Evolutionary conservation across 1,140 invertebrate species (phyloP).

Genomic region (Pygmarrhopalites habei): DNA sequence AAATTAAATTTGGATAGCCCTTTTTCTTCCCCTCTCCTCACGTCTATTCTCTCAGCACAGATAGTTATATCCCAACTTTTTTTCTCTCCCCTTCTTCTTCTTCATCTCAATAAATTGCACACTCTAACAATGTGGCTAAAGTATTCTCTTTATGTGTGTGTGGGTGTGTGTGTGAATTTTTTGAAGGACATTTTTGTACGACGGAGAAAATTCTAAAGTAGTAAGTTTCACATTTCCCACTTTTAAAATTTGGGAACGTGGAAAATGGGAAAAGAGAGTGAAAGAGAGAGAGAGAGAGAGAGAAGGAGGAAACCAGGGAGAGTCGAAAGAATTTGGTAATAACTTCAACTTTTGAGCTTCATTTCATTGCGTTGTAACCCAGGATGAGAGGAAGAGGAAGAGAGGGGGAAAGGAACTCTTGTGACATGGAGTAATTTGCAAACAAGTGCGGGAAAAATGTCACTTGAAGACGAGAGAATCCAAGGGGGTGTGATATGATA

Average conservation of each 20-base stretch:
- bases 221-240: not conserved
- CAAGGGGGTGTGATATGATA: too few relatives aligned
- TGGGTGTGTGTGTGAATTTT: not conserved
- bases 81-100: too few relatives aligned
- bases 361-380: too few relatives aligned
- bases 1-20: too few relatives aligned
- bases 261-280: slow-evolving; percentile 3
- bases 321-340: slow-evolving; percentile 21
- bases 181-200: not conserved
- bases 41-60: too few relatives aligned
- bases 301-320: slow-evolving; percentile 6
- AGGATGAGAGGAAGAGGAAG: not conserved
- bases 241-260: not conserved
- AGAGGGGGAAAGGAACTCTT: slow-evolving; percentile 10
- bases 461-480: slow-evolving; percentile 4
- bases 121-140: too few relatives aligned
- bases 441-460: slow-evolving; percentile 22
- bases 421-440: slow-evolving; percentile 28
- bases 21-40: too few relatives aligned
- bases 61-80: too few relatives aligned
- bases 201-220: not conserved
- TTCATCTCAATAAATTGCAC: too few relatives aligned
- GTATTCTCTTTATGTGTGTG: not conserved
- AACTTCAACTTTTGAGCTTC: slow-evolving; percentile 15
- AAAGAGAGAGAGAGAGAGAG: slow-evolving; percentile 9